A percentile compares a stretch with the other conserved stretches of the same genome.
Evolutionary conservation across 2,797 vertebrate genomes (phyloP).

Genomic region (Alca torda): DNA sequence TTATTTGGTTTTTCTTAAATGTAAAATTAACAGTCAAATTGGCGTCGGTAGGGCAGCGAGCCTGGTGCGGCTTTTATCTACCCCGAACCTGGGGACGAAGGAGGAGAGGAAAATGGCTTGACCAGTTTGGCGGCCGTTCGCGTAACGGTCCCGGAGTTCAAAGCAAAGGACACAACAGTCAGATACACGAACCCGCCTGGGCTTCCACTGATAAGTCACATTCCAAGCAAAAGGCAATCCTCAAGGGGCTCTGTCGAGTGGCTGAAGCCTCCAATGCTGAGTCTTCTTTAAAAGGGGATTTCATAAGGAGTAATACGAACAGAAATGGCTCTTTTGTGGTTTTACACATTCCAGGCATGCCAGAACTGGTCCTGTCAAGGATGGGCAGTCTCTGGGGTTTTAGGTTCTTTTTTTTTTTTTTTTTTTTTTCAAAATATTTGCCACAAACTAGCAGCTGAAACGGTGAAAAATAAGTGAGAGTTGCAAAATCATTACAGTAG

Average conservation of each 20-base stretch:
- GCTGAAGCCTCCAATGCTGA: not conserved
- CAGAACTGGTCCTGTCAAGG: slow-evolving; percentile 49
- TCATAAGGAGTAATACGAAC: slow-evolving; percentile 14
- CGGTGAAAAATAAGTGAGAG: slow-evolving; percentile 6
- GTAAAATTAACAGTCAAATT: slow-evolving; percentile 7
- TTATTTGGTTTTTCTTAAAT: not conserved
- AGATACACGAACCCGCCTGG: slow-evolving; percentile 26
- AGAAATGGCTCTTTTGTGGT: slow-evolving; percentile 50
- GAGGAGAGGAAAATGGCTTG: not conserved
- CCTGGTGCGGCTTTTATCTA: slow-evolving; percentile 20
- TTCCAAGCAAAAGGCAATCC: slow-evolving; percentile 40
- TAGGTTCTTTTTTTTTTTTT: not conserved
- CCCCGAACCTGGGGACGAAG: not conserved
- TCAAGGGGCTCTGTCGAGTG: not conserved
- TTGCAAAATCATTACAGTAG: slow-evolving; percentile 27
- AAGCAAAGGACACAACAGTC: slow-evolving; percentile 20
- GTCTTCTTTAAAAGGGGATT: slow-evolving; percentile 36
- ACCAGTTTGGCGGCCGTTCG: not conserved
- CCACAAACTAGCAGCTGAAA: slow-evolving; percentile 16
- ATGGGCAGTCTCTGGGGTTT: slow-evolving; percentile 30
- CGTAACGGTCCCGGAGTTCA: not conserved
- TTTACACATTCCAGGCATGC: slow-evolving; percentile 64
- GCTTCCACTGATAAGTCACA: slow-evolving; percentile 27
- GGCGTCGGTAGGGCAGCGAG: not conserved
- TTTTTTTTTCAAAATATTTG: not conserved